Base-by-base conservation (phyloP, 1,140 invertebrate species). In the Drosophila lini region DNA sequence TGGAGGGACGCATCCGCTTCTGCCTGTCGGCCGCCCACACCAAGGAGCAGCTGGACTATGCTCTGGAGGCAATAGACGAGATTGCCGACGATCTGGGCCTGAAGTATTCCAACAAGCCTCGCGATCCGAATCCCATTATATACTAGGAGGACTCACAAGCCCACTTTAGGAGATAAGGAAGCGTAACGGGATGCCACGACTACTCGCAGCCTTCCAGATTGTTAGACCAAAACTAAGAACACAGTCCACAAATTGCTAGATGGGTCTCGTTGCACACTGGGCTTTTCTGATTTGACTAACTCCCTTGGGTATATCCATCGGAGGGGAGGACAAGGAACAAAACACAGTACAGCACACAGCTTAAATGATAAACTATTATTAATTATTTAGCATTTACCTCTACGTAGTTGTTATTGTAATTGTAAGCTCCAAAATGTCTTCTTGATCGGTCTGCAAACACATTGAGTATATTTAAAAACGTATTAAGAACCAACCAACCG, bases 11-110 rank as follows among this genome's bases (percentile, higher is more conserved):
- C 90, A 98, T 98, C 71, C 93, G 99, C 78, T 99, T 99, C 93
- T 99, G 99, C 92, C 93, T 99, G 41, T 99, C 98, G 32, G 98
- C 99, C 44, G 96, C 97, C 22, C 98, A 99, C 92, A 98, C 98
- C 22, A 98, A 98, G 93, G 96, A 98, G 93, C 98, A 98, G 94
- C 93, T 99, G 58, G 98, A 99, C 93, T 94, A 96, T 91, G 98
- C 96, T 62, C 92, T 97, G 65, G 93, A 94, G 47, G 95, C 95
- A 52, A 94, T 97, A 65, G 94, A 96, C 90, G 94, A 94, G 74
- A 95, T 96, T 5, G 95, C 95, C 31, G 93, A 96, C 90, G 93
- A 94, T 68, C 92, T 97, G 53, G 96, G 96, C 38, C 93, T 97
- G 22, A 95, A 94, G 79, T 97, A 97, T 93, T 97, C 96, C 6